phyloP scores from a whole-genome alignment of 2,113 vertebrate genomes.

The Mungos mungo region DNA sequence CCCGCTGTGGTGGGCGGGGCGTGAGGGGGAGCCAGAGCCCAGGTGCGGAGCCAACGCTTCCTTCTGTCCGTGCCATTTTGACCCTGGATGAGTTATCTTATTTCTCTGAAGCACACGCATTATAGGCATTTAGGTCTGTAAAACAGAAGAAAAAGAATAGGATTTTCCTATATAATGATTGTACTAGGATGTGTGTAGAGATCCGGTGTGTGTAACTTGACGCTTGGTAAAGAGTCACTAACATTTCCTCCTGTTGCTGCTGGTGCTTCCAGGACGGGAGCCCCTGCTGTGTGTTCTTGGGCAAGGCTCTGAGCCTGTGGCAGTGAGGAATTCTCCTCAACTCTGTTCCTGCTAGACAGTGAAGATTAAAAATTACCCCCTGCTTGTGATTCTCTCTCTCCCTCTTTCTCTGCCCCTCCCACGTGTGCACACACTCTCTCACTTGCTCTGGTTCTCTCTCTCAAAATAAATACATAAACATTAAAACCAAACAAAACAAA shows the following conservation, averaged over 20 bases:
- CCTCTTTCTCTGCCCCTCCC: no score
- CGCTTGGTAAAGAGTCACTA: not conserved
- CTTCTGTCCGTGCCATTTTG: not conserved
- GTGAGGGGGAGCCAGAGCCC: not conserved
- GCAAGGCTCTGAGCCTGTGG: rapidly evolving
- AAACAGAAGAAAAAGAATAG: not conserved
- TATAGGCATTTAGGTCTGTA: not conserved
- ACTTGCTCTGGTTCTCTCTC: no score
- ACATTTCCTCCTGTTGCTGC: rapidly evolving
- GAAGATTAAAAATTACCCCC: no score
- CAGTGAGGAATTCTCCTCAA: not conserved
- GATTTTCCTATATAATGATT: not conserved
- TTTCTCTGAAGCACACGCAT: not conserved
- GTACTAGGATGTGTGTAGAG: no score
- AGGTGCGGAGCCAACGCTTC: not conserved
- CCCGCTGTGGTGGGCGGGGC: rapidly evolving
- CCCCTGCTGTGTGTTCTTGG: not conserved
- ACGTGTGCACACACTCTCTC: rapidly evolving
- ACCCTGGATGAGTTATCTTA: not conserved
- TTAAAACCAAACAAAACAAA: no score
- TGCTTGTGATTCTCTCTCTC: no score
- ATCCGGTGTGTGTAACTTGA: not conserved
- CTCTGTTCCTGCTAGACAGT: not conserved
- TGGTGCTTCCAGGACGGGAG: rapidly evolving
- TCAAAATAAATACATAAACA: no score